These are phyloP conservation scores for Drosophila basisetae DNA, from an alignment of 2,888 invertebrate genomes.

Conservation along the genomic window DNA sequence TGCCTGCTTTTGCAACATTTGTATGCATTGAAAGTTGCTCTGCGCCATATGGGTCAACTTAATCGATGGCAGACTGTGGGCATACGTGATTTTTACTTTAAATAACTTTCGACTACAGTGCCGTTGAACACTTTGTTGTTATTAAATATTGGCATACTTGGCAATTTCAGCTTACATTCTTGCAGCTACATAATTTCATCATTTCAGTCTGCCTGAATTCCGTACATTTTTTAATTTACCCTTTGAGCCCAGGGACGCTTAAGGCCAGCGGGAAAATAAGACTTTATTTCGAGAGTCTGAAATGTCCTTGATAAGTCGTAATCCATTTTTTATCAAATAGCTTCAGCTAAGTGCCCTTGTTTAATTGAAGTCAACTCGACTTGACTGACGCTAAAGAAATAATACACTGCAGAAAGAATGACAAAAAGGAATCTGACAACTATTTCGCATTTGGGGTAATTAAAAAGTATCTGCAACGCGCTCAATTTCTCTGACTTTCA, in stretches of 20 bases:
- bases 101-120: conserved; percentile 22
- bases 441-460: conserved; percentile 43
- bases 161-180: neutral
- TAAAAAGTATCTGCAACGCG: conserved; percentile 30
- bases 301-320: neutral
- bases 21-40: conserved; percentile 55
- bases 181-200: neutral
- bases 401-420: conserved; percentile 3
- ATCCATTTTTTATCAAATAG: neutral
- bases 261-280: neutral
- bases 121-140: conserved; percentile 9
- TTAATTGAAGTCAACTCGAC: neutral
- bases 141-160: conserved; percentile 24
- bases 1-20: conserved; percentile 33
- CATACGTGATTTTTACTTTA: conserved; percentile 59
- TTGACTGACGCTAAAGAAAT: neutral
- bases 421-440: neutral
- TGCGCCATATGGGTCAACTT: conserved; percentile 55
- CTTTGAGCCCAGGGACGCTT: conserved; percentile 4
- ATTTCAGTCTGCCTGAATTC: neutral
- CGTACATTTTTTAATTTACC: neutral
- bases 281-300: neutral
- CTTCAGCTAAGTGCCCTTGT: neutral
- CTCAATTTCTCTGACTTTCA: conserved; percentile 22
- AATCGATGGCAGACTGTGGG: conserved; percentile 60